Evolutionary conservation across 2,888 invertebrate genomes (phyloP).

Genomic region (Nipponacmea schrenckii): DNA sequence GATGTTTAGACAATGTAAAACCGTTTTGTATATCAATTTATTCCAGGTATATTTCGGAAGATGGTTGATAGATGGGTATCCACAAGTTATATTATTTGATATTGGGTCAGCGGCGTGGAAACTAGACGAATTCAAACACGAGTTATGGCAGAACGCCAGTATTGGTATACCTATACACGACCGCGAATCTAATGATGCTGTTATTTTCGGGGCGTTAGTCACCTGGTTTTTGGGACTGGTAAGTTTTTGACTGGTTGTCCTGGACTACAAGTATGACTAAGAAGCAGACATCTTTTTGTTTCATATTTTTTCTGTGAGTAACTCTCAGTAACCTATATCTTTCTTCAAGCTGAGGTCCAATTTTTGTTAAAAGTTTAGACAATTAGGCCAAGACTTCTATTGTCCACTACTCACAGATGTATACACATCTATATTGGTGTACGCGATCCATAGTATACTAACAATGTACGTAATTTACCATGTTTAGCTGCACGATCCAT

Average conservation of each 20-base stretch:
- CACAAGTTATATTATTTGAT: constrained; percentile 96
- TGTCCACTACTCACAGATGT: too few relatives aligned
- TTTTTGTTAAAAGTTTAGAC: too few relatives aligned
- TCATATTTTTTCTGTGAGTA: too few relatives aligned
- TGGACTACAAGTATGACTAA: not conserved
- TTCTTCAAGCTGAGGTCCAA: too few relatives aligned
- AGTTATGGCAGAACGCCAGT: constrained; percentile 85
- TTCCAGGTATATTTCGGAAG: constrained; percentile 89
- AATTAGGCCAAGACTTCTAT: too few relatives aligned
- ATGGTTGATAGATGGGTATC: constrained; percentile 99
- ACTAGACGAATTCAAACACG: constrained; percentile 92
- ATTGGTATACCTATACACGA: constrained; percentile 96
- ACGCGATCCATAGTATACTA: too few relatives aligned
- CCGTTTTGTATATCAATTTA: not conserved
- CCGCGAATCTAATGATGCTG: constrained; percentile 94
- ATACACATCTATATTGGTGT: too few relatives aligned
- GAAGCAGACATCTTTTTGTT: not conserved
- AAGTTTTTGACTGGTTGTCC: constrained; percentile 24
- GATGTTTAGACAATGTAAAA: too few relatives aligned
- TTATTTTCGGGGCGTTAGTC: constrained; percentile 94
- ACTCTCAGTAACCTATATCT: too few relatives aligned
- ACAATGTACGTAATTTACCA: too few relatives aligned
- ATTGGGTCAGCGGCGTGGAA: constrained; percentile 97
- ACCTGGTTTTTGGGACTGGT: constrained; percentile 92
- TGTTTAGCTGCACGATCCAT: too few relatives aligned